Conservation (phyloP, 2,113 vertebrate species). For the Eidolon helvum region DNA sequence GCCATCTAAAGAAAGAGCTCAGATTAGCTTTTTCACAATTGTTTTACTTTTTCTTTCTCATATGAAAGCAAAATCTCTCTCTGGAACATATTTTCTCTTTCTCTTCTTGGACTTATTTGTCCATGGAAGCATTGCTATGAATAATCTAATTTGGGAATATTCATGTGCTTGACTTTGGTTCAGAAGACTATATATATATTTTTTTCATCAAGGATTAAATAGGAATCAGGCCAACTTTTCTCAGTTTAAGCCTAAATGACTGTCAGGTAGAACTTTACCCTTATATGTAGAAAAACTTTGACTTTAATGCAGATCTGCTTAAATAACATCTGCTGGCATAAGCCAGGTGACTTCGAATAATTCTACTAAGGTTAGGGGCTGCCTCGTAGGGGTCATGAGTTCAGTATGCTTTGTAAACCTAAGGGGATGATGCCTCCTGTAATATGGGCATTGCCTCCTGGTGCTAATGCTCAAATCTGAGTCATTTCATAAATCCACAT, state of each 20-base stretch:
- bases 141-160: constrained; percentile 31
- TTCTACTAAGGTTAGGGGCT: not conserved
- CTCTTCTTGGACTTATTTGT: not conserved
- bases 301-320: not conserved
- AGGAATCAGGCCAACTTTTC: not conserved
- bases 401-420: not conserved
- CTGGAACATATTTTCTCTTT: not conserved
- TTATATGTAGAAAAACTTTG: not conserved
- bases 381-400: not conserved
- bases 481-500: not conserved
- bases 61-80: not conserved
- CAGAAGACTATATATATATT: not conserved
- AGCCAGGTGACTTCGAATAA: constrained; percentile 1
- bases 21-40: not conserved
- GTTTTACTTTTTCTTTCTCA: not conserved
- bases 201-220: constrained; percentile 33
- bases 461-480: not conserved
- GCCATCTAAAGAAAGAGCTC: not conserved
- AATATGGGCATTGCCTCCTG: not conserved
- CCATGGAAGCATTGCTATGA: not conserved
- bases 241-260: constrained; percentile 13
- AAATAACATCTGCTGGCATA: not conserved
- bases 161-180: not conserved
- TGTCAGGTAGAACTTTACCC: not conserved
- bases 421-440: not conserved